Evolutionary conservation across 2,888 invertebrate genomes (phyloP), one percentile per base, ranked within the genome.

Genomic region (Nowickia ferox): DNA sequence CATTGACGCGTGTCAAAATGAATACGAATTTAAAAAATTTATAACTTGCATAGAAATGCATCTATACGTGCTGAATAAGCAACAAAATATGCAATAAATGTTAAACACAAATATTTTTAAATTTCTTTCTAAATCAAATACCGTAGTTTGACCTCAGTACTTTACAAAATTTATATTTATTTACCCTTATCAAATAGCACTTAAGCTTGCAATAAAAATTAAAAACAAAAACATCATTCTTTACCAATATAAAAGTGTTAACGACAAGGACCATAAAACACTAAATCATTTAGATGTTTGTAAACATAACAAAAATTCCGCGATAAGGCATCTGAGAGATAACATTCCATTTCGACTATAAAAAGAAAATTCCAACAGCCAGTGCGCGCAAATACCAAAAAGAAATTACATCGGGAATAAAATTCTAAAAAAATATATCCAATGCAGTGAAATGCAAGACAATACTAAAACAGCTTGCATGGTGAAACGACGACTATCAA

Each of bases 361-460:
- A 75, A 82, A 74, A 65, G 2, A 38, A 13, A 61, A 57, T 19
- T 19, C 17, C 13, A 42, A 10, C 44, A 19, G 5, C 40, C 1
- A 79, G 61, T 65, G 68, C 44, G 66, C 63, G 59, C 38, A 61
- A 66, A 77, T 48, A 44, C n/a, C n/a, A 61, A 65, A 57, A 65
- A 82, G 51, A 65, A 55, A 13, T 5, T 46, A 63, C 68, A 61
- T 72, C 17, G 55, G 11, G 8, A 76, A 71, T 42, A 65, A 44
- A 76, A 17, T 63, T 61, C 40, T 30, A 82, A 82, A 76, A 68
- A 79, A 66, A 9, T 8, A 44, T 17, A 38, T 65, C 42, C 68
- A 76, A 59, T 86, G 83, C 83, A 83, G 72, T 72, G 76, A 83
- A 76, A 75, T 83, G 79, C 79, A 86, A 80, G 86, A 86, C 76